Evolutionary conservation across 2,797 vertebrate genomes (phyloP).

Genomic region (Dermochelys coriacea): DNA sequence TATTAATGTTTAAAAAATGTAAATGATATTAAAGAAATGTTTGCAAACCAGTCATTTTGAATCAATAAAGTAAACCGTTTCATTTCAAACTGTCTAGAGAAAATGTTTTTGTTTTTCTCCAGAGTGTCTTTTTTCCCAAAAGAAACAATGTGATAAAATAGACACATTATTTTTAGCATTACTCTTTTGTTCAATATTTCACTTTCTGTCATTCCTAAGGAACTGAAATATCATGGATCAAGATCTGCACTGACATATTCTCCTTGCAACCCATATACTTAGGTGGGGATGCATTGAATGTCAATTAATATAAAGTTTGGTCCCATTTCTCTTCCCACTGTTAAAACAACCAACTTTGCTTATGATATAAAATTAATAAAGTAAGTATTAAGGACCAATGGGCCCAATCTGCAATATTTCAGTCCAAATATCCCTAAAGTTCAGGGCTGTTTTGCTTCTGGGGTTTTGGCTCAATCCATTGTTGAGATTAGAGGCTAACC

Average conservation of each 20-base stretch:
- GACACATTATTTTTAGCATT: neutral
- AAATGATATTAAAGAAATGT: no score
- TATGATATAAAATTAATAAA: neutral
- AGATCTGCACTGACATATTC: neutral
- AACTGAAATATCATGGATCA: neutral
- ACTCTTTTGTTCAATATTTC: neutral
- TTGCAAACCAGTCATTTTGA: no score
- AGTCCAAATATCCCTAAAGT: neutral
- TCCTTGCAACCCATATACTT: neutral
- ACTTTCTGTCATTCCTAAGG: neutral
- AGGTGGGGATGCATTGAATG: neutral
- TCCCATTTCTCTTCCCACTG: neutral
- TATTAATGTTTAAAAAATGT: no score
- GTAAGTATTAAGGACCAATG: neutral
- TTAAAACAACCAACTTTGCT: neutral
- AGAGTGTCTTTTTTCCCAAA: neutral
- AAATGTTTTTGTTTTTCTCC: no score
- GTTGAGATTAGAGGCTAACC: neutral
- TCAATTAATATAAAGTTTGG: neutral
- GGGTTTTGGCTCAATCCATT: neutral
- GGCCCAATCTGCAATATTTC: neutral
- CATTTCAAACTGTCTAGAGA: no score
- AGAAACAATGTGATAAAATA: no score
- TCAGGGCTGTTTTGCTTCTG: neutral
- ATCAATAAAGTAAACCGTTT: no score